Evolutionary conservation across 2,797 vertebrate species (phyloP), one percentile per base, ranked within the genome.

Genomic region (Centroberyx gerrardi): DNA sequence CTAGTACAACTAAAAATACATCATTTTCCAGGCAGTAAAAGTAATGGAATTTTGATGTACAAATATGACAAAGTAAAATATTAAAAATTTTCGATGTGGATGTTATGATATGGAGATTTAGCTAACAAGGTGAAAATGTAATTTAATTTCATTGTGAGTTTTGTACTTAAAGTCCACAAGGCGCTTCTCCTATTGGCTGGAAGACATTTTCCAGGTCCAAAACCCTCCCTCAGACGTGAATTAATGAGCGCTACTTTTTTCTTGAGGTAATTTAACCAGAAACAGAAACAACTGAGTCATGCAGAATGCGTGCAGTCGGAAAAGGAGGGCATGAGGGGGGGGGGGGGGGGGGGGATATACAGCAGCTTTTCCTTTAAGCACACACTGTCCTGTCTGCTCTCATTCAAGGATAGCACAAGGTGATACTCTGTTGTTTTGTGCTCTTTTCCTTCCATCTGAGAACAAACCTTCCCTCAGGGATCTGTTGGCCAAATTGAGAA

Each of bases 261-360:
- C 60, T 54, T 36, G n/a, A n/a, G n/a, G n/a, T n/a, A n/a, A n/a
- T n/a, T 64, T 72, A 62, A 80, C 66, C 53, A 62, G 59, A 75
- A 68, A 65, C 53, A 60, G 54, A 77, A 68, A 65, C 59, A 69
- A 72, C 78, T 85, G 86, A 83, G 83, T 87, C 82, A 83, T 75
- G 65, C 74, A 77, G 61, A 74, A 82, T 42, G 68, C 51, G 59
- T 70, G 70, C 65, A 78, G 72, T 55, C 12, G 12, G 53, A 63
- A 52, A 66, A 62, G 59, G 42, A 53, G 55, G 52, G 62, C 17
- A 7, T 2, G 71, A 46, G 56, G 48, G 28, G 56, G 59, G 8
- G 64, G n/a, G 17, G 56, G 10, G 7, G 52, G 4, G 8, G 51
- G 10, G 42, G 18, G 36, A 74, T 78, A 68, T 78, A 68, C 48